These are phyloP conservation scores for Coturnix japonica DNA, from an alignment of 2,113 vertebrate species.

Conservation along the genomic window DNA sequence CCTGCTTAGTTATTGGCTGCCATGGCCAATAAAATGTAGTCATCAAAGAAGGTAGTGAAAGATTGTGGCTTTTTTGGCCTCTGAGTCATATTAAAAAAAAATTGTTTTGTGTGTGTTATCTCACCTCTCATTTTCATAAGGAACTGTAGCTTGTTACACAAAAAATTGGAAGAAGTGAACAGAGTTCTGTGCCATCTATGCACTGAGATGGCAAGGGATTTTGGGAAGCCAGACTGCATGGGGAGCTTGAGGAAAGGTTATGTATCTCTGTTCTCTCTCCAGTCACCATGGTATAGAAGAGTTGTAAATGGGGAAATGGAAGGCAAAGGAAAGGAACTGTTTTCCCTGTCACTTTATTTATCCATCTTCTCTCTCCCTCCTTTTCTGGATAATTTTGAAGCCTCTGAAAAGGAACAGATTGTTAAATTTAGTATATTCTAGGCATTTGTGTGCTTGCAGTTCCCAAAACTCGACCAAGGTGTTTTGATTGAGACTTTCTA, in stretches of 20 bases:
- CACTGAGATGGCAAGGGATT: not conserved
- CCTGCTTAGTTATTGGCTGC: not conserved
- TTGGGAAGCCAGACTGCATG: not conserved
- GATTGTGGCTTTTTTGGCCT: not conserved
- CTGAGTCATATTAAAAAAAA: not conserved
- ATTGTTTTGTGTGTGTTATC: not conserved
- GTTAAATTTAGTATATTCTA: not conserved
- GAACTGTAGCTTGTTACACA: not conserved
- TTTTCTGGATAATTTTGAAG: not conserved
- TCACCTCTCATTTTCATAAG: not conserved
- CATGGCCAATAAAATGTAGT: not conserved
- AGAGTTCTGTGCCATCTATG: not conserved
- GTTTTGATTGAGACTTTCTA: slow-evolving; percentile 21
- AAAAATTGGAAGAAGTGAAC: not conserved
- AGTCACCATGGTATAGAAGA: not conserved
- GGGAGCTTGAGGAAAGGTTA: not conserved
- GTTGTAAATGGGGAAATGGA: not conserved
- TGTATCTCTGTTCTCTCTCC: not conserved
- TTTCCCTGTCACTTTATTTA: not conserved
- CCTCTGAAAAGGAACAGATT: not conserved
- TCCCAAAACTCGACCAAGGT: slow-evolving; percentile 11
- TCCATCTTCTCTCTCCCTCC: not conserved
- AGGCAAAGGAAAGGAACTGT: not conserved
- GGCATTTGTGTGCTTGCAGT: not conserved
- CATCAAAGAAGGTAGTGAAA: not conserved